These are phyloP conservation scores for Triplophysa rosa DNA, from an alignment of 2,113 vertebrate genomes.

Conservation along the genomic window DNA sequence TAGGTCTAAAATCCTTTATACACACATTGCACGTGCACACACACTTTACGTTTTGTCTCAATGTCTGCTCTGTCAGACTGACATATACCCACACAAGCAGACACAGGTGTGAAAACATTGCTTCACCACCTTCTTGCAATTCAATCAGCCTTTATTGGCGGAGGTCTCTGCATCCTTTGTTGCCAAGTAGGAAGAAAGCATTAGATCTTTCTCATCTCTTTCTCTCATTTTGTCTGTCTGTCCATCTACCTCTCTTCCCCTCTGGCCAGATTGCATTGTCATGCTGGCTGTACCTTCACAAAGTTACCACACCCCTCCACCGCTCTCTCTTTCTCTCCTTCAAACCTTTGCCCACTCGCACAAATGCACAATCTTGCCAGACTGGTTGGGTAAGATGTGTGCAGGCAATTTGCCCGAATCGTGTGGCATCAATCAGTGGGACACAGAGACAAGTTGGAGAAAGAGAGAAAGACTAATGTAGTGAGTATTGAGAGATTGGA, in stretches of 20 bases:
- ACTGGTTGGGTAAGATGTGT: slow-evolving; percentile 34
- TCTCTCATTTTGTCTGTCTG: background rate
- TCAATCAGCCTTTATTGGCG: slow-evolving; percentile 43
- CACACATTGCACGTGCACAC: slow-evolving; percentile 12
- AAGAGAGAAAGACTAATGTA: slow-evolving; percentile 40
- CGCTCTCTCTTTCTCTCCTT: slow-evolving; percentile 8
- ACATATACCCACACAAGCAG: slow-evolving; percentile 10
- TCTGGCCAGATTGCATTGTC: slow-evolving; percentile 48
- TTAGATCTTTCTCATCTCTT: slow-evolving; percentile 29
- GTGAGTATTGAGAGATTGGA: slow-evolving; percentile 62
- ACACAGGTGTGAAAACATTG: slow-evolving; percentile 15
- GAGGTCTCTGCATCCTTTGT: slow-evolving; percentile 14
- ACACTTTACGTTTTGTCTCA: background rate
- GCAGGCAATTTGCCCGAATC: slow-evolving; percentile 49
- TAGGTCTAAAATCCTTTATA: slow-evolving; percentile 26
- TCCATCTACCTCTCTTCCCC: slow-evolving; percentile 27
- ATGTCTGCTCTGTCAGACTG: background rate
- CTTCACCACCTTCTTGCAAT: slow-evolving; percentile 39
- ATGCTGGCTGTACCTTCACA: slow-evolving; percentile 38
- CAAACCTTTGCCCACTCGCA: slow-evolving; percentile 21
- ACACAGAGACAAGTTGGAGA: slow-evolving; percentile 32
- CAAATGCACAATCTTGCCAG: slow-evolving; percentile 36
- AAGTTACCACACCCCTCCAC: background rate
- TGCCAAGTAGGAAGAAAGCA: slow-evolving; percentile 40
- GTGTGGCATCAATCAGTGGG: slow-evolving; percentile 48